Evolutionary conservation across 1,140 invertebrate genomes (phyloP), one percentile per base, ranked within the genome.

Genomic region (Dendroctonus valens): DNA sequence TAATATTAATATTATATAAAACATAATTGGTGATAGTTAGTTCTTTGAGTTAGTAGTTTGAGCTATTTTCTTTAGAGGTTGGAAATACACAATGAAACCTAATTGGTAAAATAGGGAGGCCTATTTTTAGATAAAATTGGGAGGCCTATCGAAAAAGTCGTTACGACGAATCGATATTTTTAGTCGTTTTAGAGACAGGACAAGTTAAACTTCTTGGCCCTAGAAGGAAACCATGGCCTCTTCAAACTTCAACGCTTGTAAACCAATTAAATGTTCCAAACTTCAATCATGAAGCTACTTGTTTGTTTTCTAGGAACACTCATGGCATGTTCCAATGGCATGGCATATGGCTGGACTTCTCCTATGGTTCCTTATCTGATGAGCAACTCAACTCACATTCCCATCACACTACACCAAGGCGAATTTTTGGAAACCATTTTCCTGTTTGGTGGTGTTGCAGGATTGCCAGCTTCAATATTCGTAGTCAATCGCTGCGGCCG

Each of bases 401-500:
- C 70, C 40, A 73, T 74, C 11, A 73, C 70, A 0, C n/a, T n/a
- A n/a, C n/a, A 66, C 6, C 76, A 80, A 5, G 65, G 76, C 69
- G 72, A 77, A 15, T 89, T 86, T 87, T 77, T 89, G 37, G 82
- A 85, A 26, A 84, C 85, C 0, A 67, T 89, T 3, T 79, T 85
- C 58, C 82, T 85, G 1, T 75, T 89, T 39, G 86, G 87, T 0
- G 86, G 83, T 0, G 80, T 87, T 49, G 71, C 81, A 0, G 85
- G 86, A 7, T 84, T 87, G 0, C 78, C 85, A 3, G 81, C 85
- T 7, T 81, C 81, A 50, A 71, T 81, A 12, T 73, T 69, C 40
- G 65, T 82, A 8, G 81, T 89, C 3, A 87, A 91, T 70, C 82
- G 78, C 69, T 70, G 85, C 41, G 90, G 90, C 3, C 75, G 89